Conservation (phyloP, 2,888 invertebrate species). For the Diaperis boleti region DNA sequence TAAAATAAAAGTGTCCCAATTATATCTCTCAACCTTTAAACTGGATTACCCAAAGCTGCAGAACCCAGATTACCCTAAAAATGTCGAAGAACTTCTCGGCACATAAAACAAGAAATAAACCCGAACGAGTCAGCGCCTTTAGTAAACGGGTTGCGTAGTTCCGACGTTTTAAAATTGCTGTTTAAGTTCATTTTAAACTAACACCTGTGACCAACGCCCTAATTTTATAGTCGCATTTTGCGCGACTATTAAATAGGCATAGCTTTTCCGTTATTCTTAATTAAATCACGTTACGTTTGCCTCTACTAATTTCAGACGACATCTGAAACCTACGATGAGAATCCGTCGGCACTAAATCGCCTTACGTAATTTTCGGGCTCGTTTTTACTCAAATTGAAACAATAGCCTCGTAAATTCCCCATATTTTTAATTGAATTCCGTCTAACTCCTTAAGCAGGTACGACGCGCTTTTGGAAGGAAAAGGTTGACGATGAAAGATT, state of each 20-base stretch:
- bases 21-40: conserved; percentile 8
- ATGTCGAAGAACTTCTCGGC: conserved; percentile 33
- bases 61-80: conserved; percentile 25
- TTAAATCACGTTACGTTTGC: conserved; percentile 38
- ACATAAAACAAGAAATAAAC: conserved; percentile 37
- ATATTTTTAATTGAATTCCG: conserved; percentile 33
- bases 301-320: conserved; percentile 31
- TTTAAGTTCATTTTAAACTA: conserved; percentile 39
- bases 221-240: conserved; percentile 36
- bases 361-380: conserved; percentile 22
- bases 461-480: not conserved
- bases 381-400: conserved; percentile 32
- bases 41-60: conserved; percentile 14
- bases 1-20: conserved; percentile 13
- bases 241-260: conserved; percentile 37
- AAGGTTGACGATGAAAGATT: conserved; percentile 18
- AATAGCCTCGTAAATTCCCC: conserved; percentile 27
- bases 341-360: conserved; percentile 34
- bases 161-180: conserved; percentile 35
- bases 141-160: conserved; percentile 32
- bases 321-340: conserved; percentile 27
- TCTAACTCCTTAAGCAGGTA: conserved; percentile 13
- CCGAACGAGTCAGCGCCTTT: conserved; percentile 35
- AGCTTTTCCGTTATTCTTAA: conserved; percentile 35
- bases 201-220: conserved; percentile 40